These are phyloP conservation scores for Sebastes dallii DNA, from an alignment of 2,797 vertebrate genomes.

Conservation along the genomic window DNA sequence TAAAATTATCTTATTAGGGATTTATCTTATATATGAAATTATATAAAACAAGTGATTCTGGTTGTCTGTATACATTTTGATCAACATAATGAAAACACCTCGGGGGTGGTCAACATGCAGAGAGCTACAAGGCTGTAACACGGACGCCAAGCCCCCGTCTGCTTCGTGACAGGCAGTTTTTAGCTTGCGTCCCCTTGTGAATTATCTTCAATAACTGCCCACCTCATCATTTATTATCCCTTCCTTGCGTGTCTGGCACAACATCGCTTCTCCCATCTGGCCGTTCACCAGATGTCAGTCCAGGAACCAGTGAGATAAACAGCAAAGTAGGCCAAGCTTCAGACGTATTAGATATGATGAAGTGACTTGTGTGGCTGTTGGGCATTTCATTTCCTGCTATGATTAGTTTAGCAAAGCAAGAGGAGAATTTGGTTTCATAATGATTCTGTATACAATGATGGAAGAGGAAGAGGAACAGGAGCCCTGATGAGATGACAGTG, in stretches of 20 bases:
- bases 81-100: not conserved
- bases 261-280: not conserved
- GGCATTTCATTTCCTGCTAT: slow-evolving; percentile 30
- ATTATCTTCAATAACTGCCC: slow-evolving; percentile 12
- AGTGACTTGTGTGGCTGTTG: slow-evolving; percentile 8
- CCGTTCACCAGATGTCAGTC: slow-evolving; percentile 26
- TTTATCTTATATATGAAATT: not conserved
- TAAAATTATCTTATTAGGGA: not conserved
- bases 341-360: slow-evolving; percentile 18
- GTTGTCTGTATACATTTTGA: not conserved
- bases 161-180: slow-evolving; percentile 7
- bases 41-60: not conserved
- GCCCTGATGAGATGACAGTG: not conserved
- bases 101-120: not conserved
- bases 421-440: slow-evolving; percentile 12
- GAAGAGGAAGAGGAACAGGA: not conserved
- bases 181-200: not conserved
- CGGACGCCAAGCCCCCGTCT: not conserved
- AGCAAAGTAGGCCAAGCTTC: slow-evolving; percentile 27
- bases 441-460: not conserved
- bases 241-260: not conserved
- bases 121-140: not conserved
- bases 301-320: slow-evolving; percentile 29
- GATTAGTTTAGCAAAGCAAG: slow-evolving; percentile 19
- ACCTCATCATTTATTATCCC: slow-evolving; percentile 24